These are phyloP conservation scores for Echiichthys vipera DNA, from an alignment of 2,797 vertebrate genomes.

Conservation along the genomic window DNA sequence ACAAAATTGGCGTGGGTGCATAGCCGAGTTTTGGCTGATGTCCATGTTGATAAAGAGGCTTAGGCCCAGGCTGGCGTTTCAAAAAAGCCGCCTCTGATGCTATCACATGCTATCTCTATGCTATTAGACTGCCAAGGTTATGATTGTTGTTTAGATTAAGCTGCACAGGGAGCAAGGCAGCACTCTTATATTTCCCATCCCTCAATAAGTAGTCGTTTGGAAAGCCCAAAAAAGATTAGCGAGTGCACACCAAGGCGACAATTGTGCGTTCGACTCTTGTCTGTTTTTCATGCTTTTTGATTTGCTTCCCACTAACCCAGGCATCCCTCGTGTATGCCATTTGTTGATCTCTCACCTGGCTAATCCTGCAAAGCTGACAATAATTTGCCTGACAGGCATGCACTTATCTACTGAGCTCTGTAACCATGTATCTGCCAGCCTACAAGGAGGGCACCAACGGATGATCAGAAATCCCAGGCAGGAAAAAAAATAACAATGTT, in stretches of 20 bases:
- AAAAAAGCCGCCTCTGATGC: conserved; percentile 58
- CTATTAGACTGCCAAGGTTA: conserved; percentile 57
- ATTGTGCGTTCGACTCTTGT: conserved; percentile 12
- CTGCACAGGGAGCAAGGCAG: conserved; percentile 42
- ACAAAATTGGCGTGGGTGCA: conserved; percentile 67
- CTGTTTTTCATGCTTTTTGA: conserved; percentile 16
- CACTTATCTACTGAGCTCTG: background rate
- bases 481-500: conserved; percentile 58
- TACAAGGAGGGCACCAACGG: conserved; percentile 8
- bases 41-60: conserved; percentile 72
- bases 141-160: conserved; percentile 64
- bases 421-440: conserved; percentile 14
- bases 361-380: conserved; percentile 43
- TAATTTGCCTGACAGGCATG: conserved; percentile 14
- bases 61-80: conserved; percentile 40
- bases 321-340: background rate
- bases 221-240: conserved; percentile 45
- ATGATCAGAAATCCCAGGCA: conserved; percentile 50
- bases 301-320: background rate
- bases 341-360: conserved; percentile 28
- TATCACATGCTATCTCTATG: conserved; percentile 58
- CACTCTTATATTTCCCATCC: conserved; percentile 45
- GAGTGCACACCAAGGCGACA: conserved; percentile 14
- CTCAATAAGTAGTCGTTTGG: conserved; percentile 27
- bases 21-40: conserved; percentile 68